These are phyloP conservation scores for Saccostrea glomerata DNA, from an alignment of 1,140 invertebrate genomes.

Conservation along the genomic window DNA sequence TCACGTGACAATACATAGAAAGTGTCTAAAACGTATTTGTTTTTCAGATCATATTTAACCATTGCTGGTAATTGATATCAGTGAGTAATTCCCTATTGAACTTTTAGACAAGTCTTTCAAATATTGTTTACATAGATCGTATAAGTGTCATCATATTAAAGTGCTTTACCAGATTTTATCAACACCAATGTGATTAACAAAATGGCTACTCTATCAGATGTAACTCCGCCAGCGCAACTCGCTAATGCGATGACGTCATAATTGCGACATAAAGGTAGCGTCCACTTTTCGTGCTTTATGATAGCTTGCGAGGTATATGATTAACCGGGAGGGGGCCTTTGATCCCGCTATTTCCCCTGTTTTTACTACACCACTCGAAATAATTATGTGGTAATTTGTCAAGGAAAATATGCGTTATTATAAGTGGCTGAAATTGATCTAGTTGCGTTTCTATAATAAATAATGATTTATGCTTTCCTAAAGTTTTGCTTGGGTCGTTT, in stretches of 20 bases:
- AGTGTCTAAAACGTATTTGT: not conserved
- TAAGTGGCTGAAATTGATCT: constrained; percentile 24
- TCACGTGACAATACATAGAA: not conserved
- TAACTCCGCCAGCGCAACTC: constrained; percentile 28
- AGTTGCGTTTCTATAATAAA: constrained; percentile 35
- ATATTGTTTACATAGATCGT: not conserved
- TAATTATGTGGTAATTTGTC: constrained; percentile 35
- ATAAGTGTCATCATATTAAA: not conserved
- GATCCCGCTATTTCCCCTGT: constrained; percentile 26
- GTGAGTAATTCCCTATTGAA: not conserved
- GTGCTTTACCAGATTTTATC: not conserved
- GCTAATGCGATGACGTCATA: constrained; percentile 26
- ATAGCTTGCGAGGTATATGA: not conserved
- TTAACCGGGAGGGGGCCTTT: constrained; percentile 8
- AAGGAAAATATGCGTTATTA: constrained; percentile 30
- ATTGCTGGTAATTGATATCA: not conserved
- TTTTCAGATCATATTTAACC: not conserved
- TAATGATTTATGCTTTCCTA: constrained; percentile 36
- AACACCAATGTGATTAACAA: not conserved
- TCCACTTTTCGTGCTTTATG: constrained; percentile 17
- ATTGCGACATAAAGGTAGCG: constrained; percentile 13
- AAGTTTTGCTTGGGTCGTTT: constrained; percentile 35
- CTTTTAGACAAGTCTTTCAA: not conserved
- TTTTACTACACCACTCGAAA: constrained; percentile 27
- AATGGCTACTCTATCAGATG: constrained; percentile 17